Percentiles rank a stretch among this genome's conserved stretches.
Conservation (phyloP, 2,888 invertebrate genomes). For the Orgyia antiqua region DNA sequence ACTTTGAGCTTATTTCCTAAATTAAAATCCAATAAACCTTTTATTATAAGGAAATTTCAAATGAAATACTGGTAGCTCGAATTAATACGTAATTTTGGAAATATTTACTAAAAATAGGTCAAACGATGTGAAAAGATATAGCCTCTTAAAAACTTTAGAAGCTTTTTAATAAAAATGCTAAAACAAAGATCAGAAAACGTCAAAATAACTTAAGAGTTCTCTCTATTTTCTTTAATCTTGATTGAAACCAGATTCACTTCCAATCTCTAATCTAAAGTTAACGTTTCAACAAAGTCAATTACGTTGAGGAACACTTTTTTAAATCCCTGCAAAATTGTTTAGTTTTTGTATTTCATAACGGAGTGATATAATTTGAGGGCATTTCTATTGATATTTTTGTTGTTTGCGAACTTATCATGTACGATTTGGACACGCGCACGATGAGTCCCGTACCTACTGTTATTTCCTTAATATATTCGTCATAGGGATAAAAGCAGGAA, state of each 20-base stretch:
- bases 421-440: too few relatives aligned
- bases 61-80: too few relatives aligned
- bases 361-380: too few relatives aligned
- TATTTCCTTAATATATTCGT: too few relatives aligned
- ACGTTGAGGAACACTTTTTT: neutral
- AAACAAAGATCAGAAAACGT: neutral
- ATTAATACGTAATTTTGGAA: neutral
- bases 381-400: too few relatives aligned
- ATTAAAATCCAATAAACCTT: too few relatives aligned
- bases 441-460: too few relatives aligned
- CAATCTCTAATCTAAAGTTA: neutral
- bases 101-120: neutral
- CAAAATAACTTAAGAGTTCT: slow-evolving; percentile 1
- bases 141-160: neutral
- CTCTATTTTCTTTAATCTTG: slow-evolving; percentile 2
- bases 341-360: too few relatives aligned
- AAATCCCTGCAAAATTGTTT: neutral
- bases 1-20: too few relatives aligned
- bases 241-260: slow-evolving; percentile 2
- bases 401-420: too few relatives aligned
- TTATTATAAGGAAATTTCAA: too few relatives aligned
- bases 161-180: slow-evolving; percentile 1
- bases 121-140: neutral
- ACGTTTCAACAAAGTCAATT: slow-evolving; percentile 4
- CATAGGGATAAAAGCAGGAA: too few relatives aligned